Conservation (phyloP, 2,113 vertebrate species). For the Amblyornis subalaris region DNA sequence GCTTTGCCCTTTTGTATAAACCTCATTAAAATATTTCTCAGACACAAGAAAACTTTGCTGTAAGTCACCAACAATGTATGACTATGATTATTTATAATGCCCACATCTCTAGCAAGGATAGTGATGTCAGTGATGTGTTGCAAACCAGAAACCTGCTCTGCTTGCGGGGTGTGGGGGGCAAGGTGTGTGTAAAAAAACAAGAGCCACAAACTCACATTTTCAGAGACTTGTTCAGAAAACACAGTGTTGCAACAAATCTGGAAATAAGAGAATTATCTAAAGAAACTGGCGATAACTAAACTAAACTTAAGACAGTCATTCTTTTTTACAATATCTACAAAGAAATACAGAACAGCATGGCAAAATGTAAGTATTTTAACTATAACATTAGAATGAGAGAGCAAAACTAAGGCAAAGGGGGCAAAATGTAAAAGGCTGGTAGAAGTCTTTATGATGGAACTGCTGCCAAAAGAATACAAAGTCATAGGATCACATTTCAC, state of each 20-base stretch:
- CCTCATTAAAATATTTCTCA: neutral
- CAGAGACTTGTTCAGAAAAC: neutral
- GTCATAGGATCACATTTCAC: neutral
- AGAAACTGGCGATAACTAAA: neutral
- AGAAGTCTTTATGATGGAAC: neutral
- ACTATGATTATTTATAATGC: neutral
- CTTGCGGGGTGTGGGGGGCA: rapidly evolving
- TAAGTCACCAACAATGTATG: neutral
- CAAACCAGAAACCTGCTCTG: neutral
- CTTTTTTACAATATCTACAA: neutral
- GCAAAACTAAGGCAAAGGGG: neutral
- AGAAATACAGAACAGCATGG: neutral
- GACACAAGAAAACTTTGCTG: neutral
- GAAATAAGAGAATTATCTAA: neutral
- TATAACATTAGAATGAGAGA: neutral
- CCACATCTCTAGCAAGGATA: neutral
- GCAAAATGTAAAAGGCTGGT: neutral
- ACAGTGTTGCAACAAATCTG: neutral
- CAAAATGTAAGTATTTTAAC: neutral
- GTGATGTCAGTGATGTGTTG: neutral
- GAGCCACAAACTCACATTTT: neutral
- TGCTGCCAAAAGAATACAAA: neutral
- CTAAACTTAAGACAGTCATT: neutral
- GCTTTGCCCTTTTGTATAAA: neutral
- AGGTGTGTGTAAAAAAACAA: neutral